A percentile compares a stretch with the other conserved stretches of the same genome.
Evolutionary conservation across 2,888 invertebrate genomes (phyloP).

Genomic region (Diloba caeruleocephala): DNA sequence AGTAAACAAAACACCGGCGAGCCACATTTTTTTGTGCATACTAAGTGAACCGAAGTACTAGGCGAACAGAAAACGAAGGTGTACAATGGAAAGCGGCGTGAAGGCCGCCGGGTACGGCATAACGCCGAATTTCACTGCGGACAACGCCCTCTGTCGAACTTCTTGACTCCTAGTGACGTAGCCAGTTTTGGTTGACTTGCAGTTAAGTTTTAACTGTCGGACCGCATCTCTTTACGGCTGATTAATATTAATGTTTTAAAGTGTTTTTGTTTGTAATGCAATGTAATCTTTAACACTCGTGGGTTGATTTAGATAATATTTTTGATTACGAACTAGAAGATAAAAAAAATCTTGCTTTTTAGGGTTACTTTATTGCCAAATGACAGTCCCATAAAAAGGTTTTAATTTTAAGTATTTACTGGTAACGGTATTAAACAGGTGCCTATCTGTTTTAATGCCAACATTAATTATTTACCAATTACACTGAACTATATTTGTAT

Average conservation of each 20-base stretch:
- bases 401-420: no score
- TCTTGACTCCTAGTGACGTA: constrained; percentile 62
- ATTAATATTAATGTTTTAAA: constrained; percentile 31
- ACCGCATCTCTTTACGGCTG: constrained; percentile 8
- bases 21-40: constrained; percentile 64
- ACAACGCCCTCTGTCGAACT: constrained; percentile 66
- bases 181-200: constrained; percentile 44
- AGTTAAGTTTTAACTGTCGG: constrained; percentile 42
- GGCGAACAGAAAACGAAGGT: constrained; percentile 73
- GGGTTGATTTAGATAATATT: constrained; percentile 7
- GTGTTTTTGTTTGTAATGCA: constrained; percentile 22
- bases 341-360: no score
- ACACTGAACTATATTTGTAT: no score
- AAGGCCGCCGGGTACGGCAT: constrained; percentile 69
- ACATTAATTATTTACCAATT: no score
- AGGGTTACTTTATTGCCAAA: no score
- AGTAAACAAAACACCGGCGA: constrained; percentile 46
- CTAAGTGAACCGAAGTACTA: constrained; percentile 62
- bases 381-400: no score
- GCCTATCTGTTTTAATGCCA: no score
- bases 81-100: constrained; percentile 74
- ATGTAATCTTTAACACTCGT: constrained; percentile 5
- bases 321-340: no score
- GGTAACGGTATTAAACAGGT: no score
- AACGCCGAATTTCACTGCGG: constrained; percentile 79